Percentiles rank a stretch among this genome's conserved stretches.
phyloP scores from a whole-genome alignment of 2,113 vertebrate species.

The Heloderma charlesbogerti region DNA sequence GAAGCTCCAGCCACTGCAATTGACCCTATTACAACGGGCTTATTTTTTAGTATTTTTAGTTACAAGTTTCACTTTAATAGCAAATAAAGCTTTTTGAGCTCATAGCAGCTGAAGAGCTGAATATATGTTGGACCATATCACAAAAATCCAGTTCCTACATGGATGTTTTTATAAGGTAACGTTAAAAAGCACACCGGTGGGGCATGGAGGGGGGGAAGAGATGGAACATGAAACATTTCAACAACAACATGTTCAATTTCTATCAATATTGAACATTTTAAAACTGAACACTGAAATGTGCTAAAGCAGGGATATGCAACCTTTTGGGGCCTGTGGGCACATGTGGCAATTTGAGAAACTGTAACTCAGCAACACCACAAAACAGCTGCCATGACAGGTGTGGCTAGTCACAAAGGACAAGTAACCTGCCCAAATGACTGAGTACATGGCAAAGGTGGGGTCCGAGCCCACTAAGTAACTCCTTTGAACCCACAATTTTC shows the following conservation, averaged over 20 bases:
- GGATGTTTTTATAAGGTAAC: neutral
- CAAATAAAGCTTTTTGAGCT: neutral
- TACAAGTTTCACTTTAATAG: neutral
- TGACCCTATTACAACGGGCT: neutral
- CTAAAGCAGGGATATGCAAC: neutral
- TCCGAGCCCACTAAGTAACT: too few species aligned
- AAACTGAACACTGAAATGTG: neutral
- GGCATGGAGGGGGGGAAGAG: too few species aligned
- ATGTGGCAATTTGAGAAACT: too few species aligned
- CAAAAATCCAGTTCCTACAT: neutral
- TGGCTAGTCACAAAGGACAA: too few species aligned
- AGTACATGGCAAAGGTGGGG: too few species aligned
- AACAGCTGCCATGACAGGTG: too few species aligned
- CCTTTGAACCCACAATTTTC: too few species aligned
- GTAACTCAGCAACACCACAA: too few species aligned
- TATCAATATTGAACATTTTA: neutral
- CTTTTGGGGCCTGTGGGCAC: too few species aligned
- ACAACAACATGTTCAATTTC: neutral
- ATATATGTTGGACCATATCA: neutral
- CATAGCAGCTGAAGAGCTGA: neutral
- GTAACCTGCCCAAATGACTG: too few species aligned
- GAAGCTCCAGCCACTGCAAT: neutral
- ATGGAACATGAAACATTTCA: neutral
- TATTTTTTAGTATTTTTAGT: slow-evolving; percentile 18
- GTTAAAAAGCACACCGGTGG: too few species aligned